phyloP scores from a whole-genome alignment of 2,113 vertebrate genomes.

The Uria aalge region DNA sequence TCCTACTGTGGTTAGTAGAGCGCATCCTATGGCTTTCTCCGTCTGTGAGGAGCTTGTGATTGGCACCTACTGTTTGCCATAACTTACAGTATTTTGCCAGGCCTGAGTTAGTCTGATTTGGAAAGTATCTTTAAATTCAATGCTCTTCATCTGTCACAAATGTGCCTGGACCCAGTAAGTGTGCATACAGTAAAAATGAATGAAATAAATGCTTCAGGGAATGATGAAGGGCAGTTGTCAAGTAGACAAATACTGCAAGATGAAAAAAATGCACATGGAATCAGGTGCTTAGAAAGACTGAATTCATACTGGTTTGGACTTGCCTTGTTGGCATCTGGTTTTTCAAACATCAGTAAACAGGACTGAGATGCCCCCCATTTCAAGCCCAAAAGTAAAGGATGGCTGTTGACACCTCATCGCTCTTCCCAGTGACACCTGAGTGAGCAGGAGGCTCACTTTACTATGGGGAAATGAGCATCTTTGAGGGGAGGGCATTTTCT shows the following conservation, averaged over 20 bases:
- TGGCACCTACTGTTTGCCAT: neutral
- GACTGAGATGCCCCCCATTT: neutral
- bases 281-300: neutral
- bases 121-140: neutral
- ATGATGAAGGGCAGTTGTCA: neutral
- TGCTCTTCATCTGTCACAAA: neutral
- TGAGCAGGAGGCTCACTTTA: neutral
- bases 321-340: neutral
- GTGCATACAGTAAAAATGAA: neutral
- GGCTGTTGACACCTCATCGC: rapidly evolving
- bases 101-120: neutral
- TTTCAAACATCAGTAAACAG: neutral
- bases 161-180: neutral
- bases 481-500: neutral
- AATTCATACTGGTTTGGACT: neutral
- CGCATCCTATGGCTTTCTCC: neutral
- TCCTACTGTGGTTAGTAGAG: neutral
- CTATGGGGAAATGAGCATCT: neutral
- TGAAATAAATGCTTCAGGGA: neutral
- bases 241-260: neutral
- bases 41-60: neutral
- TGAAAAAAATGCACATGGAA: neutral
- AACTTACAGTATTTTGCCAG: neutral
- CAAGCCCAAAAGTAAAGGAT: neutral
- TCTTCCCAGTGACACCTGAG: neutral